phyloP scores from a whole-genome alignment of 1,140 invertebrate genomes.

The Camponotus vicinus region DNA sequence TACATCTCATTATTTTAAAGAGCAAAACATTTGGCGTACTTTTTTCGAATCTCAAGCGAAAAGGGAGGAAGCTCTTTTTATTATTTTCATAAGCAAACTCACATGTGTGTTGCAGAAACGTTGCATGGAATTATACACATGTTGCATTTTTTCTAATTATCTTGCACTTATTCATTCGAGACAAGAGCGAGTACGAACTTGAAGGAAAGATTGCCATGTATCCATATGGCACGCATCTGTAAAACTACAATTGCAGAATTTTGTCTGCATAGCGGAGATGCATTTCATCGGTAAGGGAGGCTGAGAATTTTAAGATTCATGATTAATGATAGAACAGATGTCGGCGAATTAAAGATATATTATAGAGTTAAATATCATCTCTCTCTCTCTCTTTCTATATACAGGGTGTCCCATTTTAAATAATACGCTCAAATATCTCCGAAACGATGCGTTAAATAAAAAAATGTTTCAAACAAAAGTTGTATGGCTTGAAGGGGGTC shows the following conservation, averaged over 20 bases:
- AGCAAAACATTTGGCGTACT: constrained; percentile 41
- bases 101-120: background rate
- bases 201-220: background rate
- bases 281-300: background rate
- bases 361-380: background rate
- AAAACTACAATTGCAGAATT: constrained; percentile 32
- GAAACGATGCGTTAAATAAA: too few species aligned
- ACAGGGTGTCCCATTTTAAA: too few species aligned
- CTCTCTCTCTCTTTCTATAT: too few species aligned
- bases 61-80: background rate
- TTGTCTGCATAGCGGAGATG: background rate
- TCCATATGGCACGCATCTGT: constrained; percentile 53
- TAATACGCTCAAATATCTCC: too few species aligned
- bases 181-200: background rate
- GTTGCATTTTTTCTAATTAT: constrained; percentile 5
- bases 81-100: background rate
- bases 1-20: constrained; percentile 73
- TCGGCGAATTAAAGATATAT: background rate
- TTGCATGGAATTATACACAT: constrained; percentile 7
- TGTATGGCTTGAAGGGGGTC: too few species aligned
- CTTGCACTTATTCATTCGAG: background rate
- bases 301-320: background rate
- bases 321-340: background rate
- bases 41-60: background rate
- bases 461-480: too few species aligned